Evolutionary conservation across 1,140 invertebrate species (phyloP).

Genomic region (Drosophila equinoxialis): DNA sequence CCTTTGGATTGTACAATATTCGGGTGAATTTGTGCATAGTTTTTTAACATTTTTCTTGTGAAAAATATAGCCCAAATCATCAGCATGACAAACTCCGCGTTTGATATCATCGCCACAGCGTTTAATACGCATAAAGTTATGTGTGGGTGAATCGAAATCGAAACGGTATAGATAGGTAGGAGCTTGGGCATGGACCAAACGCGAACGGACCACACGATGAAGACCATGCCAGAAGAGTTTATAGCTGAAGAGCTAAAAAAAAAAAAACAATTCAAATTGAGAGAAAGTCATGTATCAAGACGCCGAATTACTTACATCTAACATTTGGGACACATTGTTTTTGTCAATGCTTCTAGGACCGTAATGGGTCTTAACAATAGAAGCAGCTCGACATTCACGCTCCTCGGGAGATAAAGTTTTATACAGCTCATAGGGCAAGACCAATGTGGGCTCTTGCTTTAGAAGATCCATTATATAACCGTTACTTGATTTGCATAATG

Average conservation of each 20-base stretch:
- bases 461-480: conserved; percentile 51
- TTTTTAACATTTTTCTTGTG: conserved; percentile 80
- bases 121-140: conserved; percentile 68
- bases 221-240: conserved; percentile 82
- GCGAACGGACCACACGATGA: conserved; percentile 67
- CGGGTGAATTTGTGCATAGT: conserved; percentile 57
- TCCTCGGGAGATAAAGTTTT: conserved; percentile 20
- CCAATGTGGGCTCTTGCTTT: conserved; percentile 37
- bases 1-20: conserved; percentile 69
- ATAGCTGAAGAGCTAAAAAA: conserved; percentile 64
- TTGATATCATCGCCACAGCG: conserved; percentile 61
- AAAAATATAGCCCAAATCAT: conserved; percentile 87
- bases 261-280: neutral
- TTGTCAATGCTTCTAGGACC: conserved; percentile 51
- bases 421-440: conserved; percentile 59
- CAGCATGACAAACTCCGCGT: conserved; percentile 84
- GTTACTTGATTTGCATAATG: conserved; percentile 40
- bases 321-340: conserved; percentile 45
- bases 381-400: conserved; percentile 10
- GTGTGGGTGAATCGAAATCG: conserved; percentile 75
- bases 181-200: conserved; percentile 60
- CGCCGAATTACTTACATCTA: conserved; percentile 50
- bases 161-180: conserved; percentile 83
- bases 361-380: conserved; percentile 46
- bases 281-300: neutral